Base-by-base conservation (phyloP, 2,888 invertebrate species). In the Drosophila picticornis region DNA sequence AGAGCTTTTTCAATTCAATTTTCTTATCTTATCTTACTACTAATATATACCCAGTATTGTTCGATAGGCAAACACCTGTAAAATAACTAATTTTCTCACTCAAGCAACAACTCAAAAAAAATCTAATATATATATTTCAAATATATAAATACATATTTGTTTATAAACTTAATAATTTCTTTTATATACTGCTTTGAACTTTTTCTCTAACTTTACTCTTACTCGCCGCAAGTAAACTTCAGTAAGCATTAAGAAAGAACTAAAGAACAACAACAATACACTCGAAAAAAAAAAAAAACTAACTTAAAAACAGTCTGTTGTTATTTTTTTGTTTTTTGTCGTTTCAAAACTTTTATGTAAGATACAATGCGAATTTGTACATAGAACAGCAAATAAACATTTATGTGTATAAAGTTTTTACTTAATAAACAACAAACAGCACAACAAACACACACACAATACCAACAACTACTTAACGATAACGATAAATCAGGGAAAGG, bases 171-270 rank as follows among this genome's bases (percentile, higher is more conserved):
- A 69, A 66, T 82, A 60, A 79, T 67, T 70, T 77, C 64, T 63
- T 79, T 66, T 55, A 65, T 67, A 73, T 81, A 79, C 64, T 63
- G 77, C 81, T 82, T 73, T 74, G 32, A 78, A 72, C 56, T 76
- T 79, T 81, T 81, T 71, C 67, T 77, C 74, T 75, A 79, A 81
- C 72, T 79, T 76, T 80, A 69, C 64, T 76, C 62, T 77, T 77
- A 80, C 74, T 77, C 64, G 72, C 63, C 65, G 69, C 63, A 80
- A 79, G 61, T 72, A 58, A 60, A 74, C 43, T 68, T 67, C 53
- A 38, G 66, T 55, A 67, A 67, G 48, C 67, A 67, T 67, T 78
- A 63, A 64, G 64, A 69, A 66, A 75, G 55, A 56, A 40, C 38
- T 40, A 25, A 60, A 46, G 16, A 46, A 61, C 51, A 55, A 63